These are phyloP conservation scores for Acromyrmex echinatior DNA, from an alignment of 1,140 invertebrate species.

Conservation along the genomic window DNA sequence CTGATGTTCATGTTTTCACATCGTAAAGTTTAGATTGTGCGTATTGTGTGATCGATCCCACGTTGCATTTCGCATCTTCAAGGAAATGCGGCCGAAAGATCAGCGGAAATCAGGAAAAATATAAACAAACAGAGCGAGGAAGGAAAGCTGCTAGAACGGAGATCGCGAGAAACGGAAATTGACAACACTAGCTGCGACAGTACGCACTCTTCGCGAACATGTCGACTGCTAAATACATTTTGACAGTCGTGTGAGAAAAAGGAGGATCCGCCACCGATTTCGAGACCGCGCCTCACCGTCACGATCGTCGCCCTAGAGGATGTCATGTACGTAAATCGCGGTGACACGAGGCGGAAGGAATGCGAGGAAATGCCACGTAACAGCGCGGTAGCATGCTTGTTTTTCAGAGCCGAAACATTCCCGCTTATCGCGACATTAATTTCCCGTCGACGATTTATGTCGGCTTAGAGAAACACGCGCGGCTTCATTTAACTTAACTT, in stretches of 20 bases:
- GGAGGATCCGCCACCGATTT: background rate
- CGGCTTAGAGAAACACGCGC: background rate
- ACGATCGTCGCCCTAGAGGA: background rate
- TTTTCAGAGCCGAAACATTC: background rate
- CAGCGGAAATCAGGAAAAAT: background rate
- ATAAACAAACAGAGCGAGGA: background rate
- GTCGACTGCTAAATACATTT: conserved; percentile 51
- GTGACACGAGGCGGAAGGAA: background rate
- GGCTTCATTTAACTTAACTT: background rate
- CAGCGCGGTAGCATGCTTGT: background rate
- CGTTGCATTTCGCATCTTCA: background rate
- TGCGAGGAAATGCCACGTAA: conserved; percentile 6
- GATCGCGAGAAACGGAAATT: background rate
- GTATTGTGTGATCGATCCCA: too few relatives aligned
- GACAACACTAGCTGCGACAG: conserved; percentile 6
- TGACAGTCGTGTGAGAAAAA: conserved; percentile 7
- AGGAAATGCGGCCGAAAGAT: background rate
- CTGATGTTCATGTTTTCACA: conserved; percentile 8
- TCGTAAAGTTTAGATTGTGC: background rate
- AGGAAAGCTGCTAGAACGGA: background rate
- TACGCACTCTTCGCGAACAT: conserved; percentile 12
- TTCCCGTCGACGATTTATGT: too few relatives aligned
- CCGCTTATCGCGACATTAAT: background rate
- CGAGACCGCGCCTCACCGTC: background rate
- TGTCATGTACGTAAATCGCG: conserved; percentile 17